Evolutionary conservation across 2,888 invertebrate genomes (phyloP).

Genomic region (Arctia plantaginis): DNA sequence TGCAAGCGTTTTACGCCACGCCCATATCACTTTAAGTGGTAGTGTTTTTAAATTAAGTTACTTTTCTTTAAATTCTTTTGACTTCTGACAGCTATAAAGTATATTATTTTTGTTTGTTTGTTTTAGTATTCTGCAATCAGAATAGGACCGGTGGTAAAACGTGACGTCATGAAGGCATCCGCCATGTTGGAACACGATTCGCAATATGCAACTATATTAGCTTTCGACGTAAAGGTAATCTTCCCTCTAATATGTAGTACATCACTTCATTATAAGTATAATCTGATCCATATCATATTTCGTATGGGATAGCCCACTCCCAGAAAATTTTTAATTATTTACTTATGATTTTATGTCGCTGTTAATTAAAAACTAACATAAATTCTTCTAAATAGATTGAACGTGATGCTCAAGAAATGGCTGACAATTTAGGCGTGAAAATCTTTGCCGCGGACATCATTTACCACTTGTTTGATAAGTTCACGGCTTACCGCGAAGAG

Average conservation of each 20-base stretch:
- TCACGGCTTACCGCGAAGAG: constrained; percentile 96
- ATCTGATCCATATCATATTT: neutral
- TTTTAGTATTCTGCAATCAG: constrained; percentile 98
- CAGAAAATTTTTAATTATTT: no score
- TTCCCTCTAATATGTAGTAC: neutral
- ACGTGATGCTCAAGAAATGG: constrained; percentile 98
- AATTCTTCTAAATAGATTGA: constrained; percentile 84
- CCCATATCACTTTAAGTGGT: neutral
- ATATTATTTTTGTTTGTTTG: constrained; percentile 21
- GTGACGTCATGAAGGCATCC: constrained; percentile 99
- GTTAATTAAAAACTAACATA: neutral
- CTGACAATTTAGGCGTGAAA: constrained; percentile 96
- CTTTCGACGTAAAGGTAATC: constrained; percentile 98
- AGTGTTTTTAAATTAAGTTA: neutral
- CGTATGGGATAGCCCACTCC: neutral
- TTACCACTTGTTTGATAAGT: constrained; percentile 99
- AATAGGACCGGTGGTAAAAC: constrained; percentile 99
- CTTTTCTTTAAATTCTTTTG: no score
- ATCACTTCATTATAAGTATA: neutral
- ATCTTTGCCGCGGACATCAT: constrained; percentile 99
- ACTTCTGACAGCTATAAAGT: no score
- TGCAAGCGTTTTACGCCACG: no score
- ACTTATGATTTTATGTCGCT: neutral
- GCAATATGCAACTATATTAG: constrained; percentile 98
- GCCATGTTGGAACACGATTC: constrained; percentile 99